Evolutionary conservation across 2,113 vertebrate species (phyloP).

Genomic region (Boleophthalmus pectinirostris): DNA sequence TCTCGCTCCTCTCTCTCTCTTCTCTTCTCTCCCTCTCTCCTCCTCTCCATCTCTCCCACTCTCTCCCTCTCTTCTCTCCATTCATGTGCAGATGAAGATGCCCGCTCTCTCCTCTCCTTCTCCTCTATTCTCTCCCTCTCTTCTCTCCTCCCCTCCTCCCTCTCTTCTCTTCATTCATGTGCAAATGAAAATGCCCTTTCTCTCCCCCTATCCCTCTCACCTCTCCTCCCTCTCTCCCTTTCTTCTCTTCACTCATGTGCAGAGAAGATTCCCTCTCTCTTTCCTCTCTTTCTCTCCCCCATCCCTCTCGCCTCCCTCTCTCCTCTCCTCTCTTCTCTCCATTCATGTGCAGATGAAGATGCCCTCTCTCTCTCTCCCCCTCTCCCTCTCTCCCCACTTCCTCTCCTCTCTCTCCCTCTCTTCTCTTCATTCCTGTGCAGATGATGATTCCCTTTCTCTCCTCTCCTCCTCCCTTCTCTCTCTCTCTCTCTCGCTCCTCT

Average conservation of each 20-base stretch:
- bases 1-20: background rate
- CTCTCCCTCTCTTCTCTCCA: slow-evolving; percentile 63
- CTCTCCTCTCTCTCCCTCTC: slow-evolving; percentile 62
- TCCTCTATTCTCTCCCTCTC: background rate
- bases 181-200: slow-evolving; percentile 70
- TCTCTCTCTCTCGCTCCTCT: slow-evolving; percentile 40
- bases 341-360: slow-evolving; percentile 76
- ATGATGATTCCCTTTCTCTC: slow-evolving; percentile 63
- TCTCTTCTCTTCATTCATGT: slow-evolving; percentile 72
- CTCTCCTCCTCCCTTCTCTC: too few relatives aligned
- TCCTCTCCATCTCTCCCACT: too few relatives aligned
- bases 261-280: slow-evolving; percentile 72
- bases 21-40: too few relatives aligned
- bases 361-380: slow-evolving; percentile 19
- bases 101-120: too few relatives aligned
- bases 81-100: slow-evolving; percentile 76
- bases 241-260: slow-evolving; percentile 73
- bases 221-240: slow-evolving; percentile 30
- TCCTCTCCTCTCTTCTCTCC: slow-evolving; percentile 67
- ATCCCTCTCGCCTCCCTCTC: background rate
- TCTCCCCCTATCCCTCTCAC: too few relatives aligned
- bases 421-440: slow-evolving; percentile 73
- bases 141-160: slow-evolving; percentile 37
- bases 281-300: background rate
- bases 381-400: too few relatives aligned